Percentiles rank a stretch among this genome's conserved stretches.
phyloP scores from a whole-genome alignment of 23 tunicate species.

The Diplosoma virens region DNA sequence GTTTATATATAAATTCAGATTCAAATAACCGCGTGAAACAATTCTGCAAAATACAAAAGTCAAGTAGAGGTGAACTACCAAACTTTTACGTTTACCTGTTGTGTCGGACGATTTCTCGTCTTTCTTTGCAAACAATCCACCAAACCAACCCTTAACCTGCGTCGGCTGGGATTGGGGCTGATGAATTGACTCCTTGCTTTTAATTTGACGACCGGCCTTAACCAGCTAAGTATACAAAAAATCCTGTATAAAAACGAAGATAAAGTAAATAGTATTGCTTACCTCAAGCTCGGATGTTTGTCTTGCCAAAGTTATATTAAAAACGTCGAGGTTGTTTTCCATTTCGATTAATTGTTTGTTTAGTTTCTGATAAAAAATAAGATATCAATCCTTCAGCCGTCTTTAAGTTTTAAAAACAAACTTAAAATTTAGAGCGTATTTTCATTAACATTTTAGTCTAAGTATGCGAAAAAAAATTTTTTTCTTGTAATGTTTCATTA shows the following conservation, averaged over 20 bases:
- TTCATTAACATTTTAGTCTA: too few species aligned
- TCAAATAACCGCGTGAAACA: too few species aligned
- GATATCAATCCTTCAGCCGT: too few species aligned
- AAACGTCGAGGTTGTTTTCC: conserved; percentile 70
- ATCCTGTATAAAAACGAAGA: background rate
- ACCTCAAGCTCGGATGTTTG: conserved; percentile 77
- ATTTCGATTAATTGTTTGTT: conserved; percentile 38
- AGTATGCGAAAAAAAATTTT: too few species aligned
- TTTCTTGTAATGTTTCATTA: too few species aligned
- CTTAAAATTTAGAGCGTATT: too few species aligned
- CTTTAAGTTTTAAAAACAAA: too few species aligned
- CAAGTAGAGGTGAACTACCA: too few species aligned
- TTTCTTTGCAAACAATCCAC: conserved; percentile 43
- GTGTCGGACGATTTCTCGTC: conserved; percentile 17
- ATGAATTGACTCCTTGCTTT: conserved; percentile 60
- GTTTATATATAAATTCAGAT: too few species aligned
- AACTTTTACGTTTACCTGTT: background rate
- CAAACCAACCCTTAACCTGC: conserved; percentile 75
- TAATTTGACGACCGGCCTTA: conserved; percentile 47
- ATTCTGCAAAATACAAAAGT: too few species aligned
- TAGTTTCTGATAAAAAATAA: conserved; percentile 39
- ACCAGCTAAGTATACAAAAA: too few species aligned
- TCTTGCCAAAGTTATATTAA: conserved; percentile 77
- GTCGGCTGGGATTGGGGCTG: conserved; percentile 21
- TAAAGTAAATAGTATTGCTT: background rate